phyloP scores from a whole-genome alignment of 2,888 invertebrate species.

The Aethes cnicana region DNA sequence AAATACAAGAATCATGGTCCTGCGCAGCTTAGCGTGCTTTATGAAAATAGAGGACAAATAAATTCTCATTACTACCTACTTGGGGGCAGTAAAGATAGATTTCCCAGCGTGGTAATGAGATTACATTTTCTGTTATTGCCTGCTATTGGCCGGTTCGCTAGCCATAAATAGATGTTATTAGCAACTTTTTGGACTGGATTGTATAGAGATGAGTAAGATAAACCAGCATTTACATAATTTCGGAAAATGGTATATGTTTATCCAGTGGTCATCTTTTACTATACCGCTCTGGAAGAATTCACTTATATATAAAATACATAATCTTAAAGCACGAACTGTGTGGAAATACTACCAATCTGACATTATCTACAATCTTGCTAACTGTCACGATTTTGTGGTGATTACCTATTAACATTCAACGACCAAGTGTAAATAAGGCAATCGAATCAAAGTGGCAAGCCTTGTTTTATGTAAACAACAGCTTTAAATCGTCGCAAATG shows the following conservation, averaged over 20 bases:
- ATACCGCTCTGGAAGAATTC: too few species aligned
- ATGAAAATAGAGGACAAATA: slow-evolving; percentile 71
- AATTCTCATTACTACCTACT: slow-evolving; percentile 60
- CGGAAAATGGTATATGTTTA: slow-evolving; percentile 13
- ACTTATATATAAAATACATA: too few species aligned
- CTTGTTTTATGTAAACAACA: slow-evolving; percentile 67
- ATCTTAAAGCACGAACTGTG: slow-evolving; percentile 48
- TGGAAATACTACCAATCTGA: slow-evolving; percentile 51
- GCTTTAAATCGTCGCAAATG: slow-evolving; percentile 63
- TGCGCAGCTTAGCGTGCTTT: slow-evolving; percentile 56
- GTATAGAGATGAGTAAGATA: slow-evolving; percentile 17
- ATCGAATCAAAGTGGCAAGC: slow-evolving; percentile 57
- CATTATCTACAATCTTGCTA: slow-evolving; percentile 57
- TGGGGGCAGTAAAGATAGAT: slow-evolving; percentile 63
- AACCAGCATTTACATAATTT: slow-evolving; percentile 36
- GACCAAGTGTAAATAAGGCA: slow-evolving; percentile 55
- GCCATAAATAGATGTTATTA: slow-evolving; percentile 46
- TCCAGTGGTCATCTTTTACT: slow-evolving; percentile 3
- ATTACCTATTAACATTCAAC: slow-evolving; percentile 63
- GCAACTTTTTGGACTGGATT: slow-evolving; percentile 28
- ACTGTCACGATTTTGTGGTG: slow-evolving; percentile 52
- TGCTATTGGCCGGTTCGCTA: slow-evolving; percentile 55
- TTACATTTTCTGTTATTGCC: slow-evolving; percentile 61
- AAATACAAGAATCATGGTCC: slow-evolving; percentile 56
- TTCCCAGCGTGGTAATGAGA: slow-evolving; percentile 65